These are phyloP conservation scores for Leucoma salicis DNA, from an alignment of 2,888 invertebrate genomes.

Conservation along the genomic window DNA sequence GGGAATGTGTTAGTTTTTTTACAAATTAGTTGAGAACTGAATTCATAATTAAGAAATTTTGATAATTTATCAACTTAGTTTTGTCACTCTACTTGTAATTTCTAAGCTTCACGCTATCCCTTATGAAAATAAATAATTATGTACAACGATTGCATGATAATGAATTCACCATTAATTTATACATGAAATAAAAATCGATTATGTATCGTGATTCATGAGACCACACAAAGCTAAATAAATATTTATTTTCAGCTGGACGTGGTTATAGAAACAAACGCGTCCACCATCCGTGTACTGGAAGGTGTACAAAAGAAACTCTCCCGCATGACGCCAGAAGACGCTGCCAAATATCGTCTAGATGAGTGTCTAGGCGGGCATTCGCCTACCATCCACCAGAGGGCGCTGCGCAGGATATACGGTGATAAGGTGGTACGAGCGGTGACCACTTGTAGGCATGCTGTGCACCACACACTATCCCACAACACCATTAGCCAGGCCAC, in stretches of 20 bases:
- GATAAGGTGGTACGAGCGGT: constrained; percentile 84
- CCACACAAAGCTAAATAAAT: neutral
- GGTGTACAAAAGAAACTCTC: constrained; percentile 94
- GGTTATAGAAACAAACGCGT: constrained; percentile 97
- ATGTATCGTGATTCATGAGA: no score
- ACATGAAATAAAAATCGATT: no score
- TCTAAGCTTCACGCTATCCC: no score
- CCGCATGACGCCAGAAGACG: constrained; percentile 94
- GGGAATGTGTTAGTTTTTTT: no score
- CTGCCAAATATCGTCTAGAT: constrained; percentile 92
- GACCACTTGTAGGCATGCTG: constrained; percentile 47
- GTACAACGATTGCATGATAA: no score
- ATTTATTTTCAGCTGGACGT: constrained; percentile 89
- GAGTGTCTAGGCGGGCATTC: constrained; percentile 96
- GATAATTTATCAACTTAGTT: no score
- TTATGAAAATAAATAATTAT: no score
- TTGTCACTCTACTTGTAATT: no score
- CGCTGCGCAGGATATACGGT: constrained; percentile 92
- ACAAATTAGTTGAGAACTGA: no score
- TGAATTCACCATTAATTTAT: no score
- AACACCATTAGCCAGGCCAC: no score
- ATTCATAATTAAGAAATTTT: no score
- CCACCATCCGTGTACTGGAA: constrained; percentile 96
- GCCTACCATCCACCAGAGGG: constrained; percentile 95
- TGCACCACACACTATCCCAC: constrained; percentile 4